phyloP scores from a whole-genome alignment of 1,140 invertebrate species.

The Berghia stephanieae region DNA sequence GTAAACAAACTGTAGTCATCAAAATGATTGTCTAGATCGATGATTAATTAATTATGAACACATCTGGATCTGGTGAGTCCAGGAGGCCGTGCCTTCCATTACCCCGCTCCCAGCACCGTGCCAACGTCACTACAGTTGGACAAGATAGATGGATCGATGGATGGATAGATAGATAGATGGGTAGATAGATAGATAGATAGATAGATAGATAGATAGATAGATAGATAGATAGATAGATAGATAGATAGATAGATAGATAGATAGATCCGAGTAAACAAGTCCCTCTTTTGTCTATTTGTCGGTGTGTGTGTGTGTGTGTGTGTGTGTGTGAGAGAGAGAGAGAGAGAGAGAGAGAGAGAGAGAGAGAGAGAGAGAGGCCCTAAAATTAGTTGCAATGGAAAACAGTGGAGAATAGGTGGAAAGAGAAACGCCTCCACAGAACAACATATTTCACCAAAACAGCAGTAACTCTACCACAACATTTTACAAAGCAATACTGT shows the following conservation, averaged over 20 bases:
- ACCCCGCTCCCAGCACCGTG: background rate
- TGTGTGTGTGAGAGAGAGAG: background rate
- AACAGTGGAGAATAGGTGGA: background rate
- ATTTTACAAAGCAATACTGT: background rate
- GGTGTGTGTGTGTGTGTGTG: background rate
- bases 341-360: background rate
- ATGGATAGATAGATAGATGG: background rate
- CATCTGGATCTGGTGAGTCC: background rate
- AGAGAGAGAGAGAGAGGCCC: background rate
- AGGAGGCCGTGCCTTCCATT: background rate
- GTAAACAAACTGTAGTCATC: background rate
- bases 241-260: background rate
- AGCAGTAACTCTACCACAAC: background rate
- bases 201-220: conserved; percentile 6
- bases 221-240: conserved; percentile 16
- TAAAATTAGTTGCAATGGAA: background rate
- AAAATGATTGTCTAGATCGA: background rate
- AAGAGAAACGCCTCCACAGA: background rate
- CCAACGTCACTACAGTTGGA: background rate
- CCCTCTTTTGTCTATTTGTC: no score
- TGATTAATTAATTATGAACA: background rate
- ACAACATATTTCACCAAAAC: background rate
- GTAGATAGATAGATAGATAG: background rate
- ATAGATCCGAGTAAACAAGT: background rate
- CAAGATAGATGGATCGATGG: background rate